Evolutionary conservation across 2,797 vertebrate genomes (phyloP).

Genomic region (Sus cebifrons): DNA sequence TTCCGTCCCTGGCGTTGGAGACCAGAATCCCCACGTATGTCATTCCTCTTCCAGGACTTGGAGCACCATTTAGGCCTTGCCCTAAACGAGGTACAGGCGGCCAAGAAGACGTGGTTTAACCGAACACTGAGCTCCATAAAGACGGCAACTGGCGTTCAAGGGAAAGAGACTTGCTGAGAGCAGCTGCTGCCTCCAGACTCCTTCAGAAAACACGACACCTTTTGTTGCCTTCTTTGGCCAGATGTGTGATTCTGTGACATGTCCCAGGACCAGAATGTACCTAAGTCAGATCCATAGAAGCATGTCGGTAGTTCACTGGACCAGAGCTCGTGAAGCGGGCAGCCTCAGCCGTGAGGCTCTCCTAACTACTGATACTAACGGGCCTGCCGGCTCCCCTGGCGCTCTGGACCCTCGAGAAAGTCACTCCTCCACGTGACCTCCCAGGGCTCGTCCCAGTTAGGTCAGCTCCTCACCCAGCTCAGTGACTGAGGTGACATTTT

Average conservation of each 20-base stretch:
- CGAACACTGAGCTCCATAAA: conserved; percentile 99
- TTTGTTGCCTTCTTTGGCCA: conserved; percentile 91
- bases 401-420: conserved; percentile 87
- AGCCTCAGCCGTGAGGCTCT: conserved; percentile 91
- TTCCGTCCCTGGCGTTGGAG: rapidly evolving
- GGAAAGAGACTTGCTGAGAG: conserved; percentile 97
- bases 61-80: conserved; percentile 98
- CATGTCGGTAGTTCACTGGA: conserved; percentile 90
- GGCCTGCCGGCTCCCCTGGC: conserved; percentile 85
- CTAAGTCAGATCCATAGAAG: conserved; percentile 90
- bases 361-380: conserved; percentile 95
- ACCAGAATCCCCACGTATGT: neutral
- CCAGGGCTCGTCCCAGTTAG: conserved; percentile 92
- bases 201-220: conserved; percentile 90
- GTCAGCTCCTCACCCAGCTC: conserved; percentile 92
- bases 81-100: conserved; percentile 97
- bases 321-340: conserved; percentile 87
- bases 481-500: conserved; percentile 91
- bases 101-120: conserved; percentile 99
- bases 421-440: conserved; percentile 90
- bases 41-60: conserved; percentile 93
- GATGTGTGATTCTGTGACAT: conserved; percentile 90
- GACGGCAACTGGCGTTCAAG: conserved; percentile 98
- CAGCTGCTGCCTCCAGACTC: conserved; percentile 83
- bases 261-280: conserved; percentile 92